Evolutionary conservation across 2,888 invertebrate species (phyloP).

Genomic region (Eupithecia pulchellata): DNA sequence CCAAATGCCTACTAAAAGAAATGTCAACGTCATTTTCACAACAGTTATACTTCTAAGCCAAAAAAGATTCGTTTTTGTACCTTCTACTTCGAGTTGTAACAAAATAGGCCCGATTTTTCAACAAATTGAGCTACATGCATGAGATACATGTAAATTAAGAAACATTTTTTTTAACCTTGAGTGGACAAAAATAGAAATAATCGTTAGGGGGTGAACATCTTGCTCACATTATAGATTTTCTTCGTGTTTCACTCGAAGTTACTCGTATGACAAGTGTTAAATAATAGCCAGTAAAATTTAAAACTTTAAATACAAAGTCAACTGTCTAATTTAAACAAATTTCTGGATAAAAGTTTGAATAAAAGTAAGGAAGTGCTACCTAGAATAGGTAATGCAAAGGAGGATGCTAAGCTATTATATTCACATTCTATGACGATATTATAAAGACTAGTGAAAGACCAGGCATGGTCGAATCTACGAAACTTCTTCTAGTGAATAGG

Average conservation of each 20-base stretch:
- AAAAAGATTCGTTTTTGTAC: background rate
- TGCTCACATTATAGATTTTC: background rate
- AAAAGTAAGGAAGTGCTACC: background rate
- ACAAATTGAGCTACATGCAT: background rate
- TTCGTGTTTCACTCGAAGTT: background rate
- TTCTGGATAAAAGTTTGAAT: background rate
- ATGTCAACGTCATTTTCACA: background rate
- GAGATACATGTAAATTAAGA: background rate
- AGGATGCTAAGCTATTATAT: background rate
- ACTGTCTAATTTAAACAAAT: background rate
- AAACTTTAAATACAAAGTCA: background rate
- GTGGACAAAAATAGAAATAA: background rate
- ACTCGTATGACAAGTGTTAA: slow-evolving; percentile 3
- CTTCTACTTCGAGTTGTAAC: background rate
- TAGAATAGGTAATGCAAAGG: background rate
- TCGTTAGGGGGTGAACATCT: background rate
- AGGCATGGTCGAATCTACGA: background rate
- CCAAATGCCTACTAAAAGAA: background rate
- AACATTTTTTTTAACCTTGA: background rate
- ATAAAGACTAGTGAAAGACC: background rate
- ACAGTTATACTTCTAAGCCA: background rate
- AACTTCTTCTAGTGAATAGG: background rate
- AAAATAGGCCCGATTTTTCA: background rate
- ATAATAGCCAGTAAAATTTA: background rate
- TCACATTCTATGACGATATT: background rate